Base-by-base conservation (phyloP, 2,797 vertebrate genomes). In the Clarias pachynema region DNA sequence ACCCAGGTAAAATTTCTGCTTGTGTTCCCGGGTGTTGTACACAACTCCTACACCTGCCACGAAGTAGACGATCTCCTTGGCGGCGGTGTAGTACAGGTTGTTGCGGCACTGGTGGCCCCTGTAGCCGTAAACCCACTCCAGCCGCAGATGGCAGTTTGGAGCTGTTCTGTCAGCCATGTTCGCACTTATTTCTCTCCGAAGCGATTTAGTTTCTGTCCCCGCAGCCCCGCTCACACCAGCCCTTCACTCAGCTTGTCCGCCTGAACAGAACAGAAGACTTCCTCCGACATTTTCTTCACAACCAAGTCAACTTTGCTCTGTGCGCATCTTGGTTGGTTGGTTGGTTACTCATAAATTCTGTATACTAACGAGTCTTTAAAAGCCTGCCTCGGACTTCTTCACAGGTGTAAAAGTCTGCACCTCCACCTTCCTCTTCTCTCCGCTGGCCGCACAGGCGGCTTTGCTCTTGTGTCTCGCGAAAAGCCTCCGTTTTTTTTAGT, bases 51-150 rank as follows among this genome's bases (percentile, higher is more conserved):
- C 97, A 70, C 98, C 98, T 86, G 98, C 98, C 87, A 99, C 98
- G 86, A 99, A 99, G 94, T 99, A 99, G 82, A 99, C 98, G 88
- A 99, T 97, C 91, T 99, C 98, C 95, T 97, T 97, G 91, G 97
- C 97, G 87, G 98, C 97, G 37, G 98, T 99, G 95, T 99, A 99
- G 95, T 98, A 99, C 92, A 99, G 97, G 96, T 99, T 99, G 97
- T 99, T 99, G 95, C 98, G 98, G 95, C 98, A 99, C 95, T 99
- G 98, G 89, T 99, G 98, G 89, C 98, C 98, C 91, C 98, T 96
- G 96, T 99, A 99, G 91, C 98, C 98, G 93, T 99, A 99, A 90
- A 99, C 97, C 98, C 98, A 99, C 93, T 99, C 98, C 91, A 99
- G 96, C 95, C 98, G 96, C 93, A 99, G 96, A 96, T 98, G 98